A percentile compares a stretch with the other conserved stretches of the same genome.
phyloP scores from a whole-genome alignment of 2,888 invertebrate genomes.

The Thelaira solivaga region DNA sequence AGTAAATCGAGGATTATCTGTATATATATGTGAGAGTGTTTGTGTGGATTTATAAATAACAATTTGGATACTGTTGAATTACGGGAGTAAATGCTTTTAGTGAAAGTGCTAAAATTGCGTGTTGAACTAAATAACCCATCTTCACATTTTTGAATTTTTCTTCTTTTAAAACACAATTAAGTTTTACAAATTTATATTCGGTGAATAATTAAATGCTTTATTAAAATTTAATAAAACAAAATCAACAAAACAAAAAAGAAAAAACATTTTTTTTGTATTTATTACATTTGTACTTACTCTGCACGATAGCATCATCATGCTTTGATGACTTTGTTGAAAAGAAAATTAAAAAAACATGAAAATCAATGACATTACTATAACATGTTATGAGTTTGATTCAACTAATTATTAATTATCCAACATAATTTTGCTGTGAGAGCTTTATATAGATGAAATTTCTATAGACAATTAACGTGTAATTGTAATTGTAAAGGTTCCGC shows the following conservation, averaged over 20 bases:
- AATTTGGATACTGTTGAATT: not conserved
- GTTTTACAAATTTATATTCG: not conserved
- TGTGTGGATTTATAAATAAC: too few relatives aligned
- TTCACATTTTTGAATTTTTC: not conserved
- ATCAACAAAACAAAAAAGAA: not conserved
- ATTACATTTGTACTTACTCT: not conserved
- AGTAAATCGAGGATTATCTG: too few relatives aligned
- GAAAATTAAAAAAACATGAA: not conserved
- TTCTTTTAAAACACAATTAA: not conserved
- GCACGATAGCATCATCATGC: conserved; percentile 4
- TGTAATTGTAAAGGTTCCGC: too few relatives aligned
- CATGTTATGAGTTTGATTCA: conserved; percentile 14
- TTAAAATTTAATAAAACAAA: too few relatives aligned
- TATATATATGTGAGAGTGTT: too few relatives aligned
- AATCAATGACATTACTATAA: conserved; percentile 49
- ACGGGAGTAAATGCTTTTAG: not conserved
- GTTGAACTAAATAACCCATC: conserved; percentile 7
- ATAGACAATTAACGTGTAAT: too few relatives aligned
- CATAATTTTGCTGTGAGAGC: not conserved
- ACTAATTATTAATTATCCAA: conserved; percentile 29
- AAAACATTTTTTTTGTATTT: not conserved
- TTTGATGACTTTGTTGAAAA: conserved; percentile 16
- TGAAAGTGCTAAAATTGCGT: conserved; percentile 42
- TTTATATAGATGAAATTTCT: not conserved
- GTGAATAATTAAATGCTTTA: conserved; percentile 20